Evolutionary conservation across 2,797 vertebrate genomes (phyloP).

Genomic region (Ctenopoma multispine): DNA sequence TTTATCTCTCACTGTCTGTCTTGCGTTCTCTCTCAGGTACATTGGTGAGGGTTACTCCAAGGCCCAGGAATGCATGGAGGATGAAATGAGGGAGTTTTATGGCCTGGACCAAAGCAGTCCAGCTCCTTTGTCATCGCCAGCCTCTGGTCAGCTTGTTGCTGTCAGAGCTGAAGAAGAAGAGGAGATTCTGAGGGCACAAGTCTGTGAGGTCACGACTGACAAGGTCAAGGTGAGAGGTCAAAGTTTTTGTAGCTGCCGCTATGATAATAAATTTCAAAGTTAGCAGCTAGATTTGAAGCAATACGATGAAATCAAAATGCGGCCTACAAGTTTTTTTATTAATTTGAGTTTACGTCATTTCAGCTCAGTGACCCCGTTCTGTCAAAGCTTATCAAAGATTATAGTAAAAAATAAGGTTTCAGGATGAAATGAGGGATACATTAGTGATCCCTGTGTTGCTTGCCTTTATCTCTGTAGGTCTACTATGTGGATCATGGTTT

Average conservation of each 20-base stretch:
- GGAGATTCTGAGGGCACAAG: constrained; percentile 90
- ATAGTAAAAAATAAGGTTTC: not conserved
- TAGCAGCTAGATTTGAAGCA: not conserved
- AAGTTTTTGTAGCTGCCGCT: not conserved
- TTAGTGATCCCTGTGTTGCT: not conserved
- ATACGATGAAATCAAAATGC: not conserved
- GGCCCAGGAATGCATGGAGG: constrained; percentile 95
- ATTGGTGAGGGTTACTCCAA: constrained; percentile 94
- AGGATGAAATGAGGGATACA: not conserved
- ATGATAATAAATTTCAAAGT: not conserved
- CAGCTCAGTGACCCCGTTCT: not conserved
- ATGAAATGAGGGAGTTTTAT: constrained; percentile 94
- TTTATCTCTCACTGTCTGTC: not conserved
- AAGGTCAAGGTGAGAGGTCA: constrained; percentile 88
- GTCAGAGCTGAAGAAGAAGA: constrained; percentile 92
- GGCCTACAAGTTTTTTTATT: not conserved
- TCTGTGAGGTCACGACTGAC: constrained; percentile 85
- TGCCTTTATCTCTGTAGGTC: constrained; percentile 80
- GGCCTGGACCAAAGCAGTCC: constrained; percentile 72
- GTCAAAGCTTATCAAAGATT: not conserved
- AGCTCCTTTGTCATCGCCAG: constrained; percentile 72
- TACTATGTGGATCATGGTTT: constrained; percentile 97
- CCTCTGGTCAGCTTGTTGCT: constrained; percentile 89
- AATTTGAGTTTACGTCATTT: not conserved
- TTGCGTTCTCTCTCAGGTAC: constrained; percentile 83